Percentiles rank a stretch among this genome's conserved stretches.
phyloP scores from a whole-genome alignment of 1,140 invertebrate species.

The Drosophila rufa region DNA sequence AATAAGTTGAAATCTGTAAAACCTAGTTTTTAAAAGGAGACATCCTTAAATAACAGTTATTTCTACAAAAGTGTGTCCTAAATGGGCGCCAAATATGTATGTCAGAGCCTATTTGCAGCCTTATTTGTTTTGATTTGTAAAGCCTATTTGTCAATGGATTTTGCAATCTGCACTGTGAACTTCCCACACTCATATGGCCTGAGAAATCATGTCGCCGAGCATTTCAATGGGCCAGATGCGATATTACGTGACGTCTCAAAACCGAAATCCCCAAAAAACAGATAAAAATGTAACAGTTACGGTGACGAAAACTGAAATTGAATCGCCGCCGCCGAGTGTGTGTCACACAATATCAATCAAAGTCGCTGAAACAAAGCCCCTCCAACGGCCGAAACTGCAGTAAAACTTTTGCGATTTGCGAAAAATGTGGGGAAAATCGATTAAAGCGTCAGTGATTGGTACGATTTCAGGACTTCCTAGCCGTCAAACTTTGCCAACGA shows the following conservation, averaged over 20 bases:
- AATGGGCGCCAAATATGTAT: background rate
- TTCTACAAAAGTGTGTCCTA: too few relatives aligned
- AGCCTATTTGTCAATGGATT: conserved; percentile 33
- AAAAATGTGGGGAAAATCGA: conserved; percentile 75
- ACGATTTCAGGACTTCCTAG: conserved; percentile 56
- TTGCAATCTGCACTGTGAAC: conserved; percentile 45
- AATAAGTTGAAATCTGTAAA: too few relatives aligned
- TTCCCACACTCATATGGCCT: conserved; percentile 36
- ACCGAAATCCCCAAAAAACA: conserved; percentile 10
- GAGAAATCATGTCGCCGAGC: conserved; percentile 54
- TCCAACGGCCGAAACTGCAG: conserved; percentile 36
- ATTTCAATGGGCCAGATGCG: conserved; percentile 55
- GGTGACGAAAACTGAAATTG: conserved; percentile 56
- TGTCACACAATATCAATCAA: conserved; percentile 76
- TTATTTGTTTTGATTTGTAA: conserved; percentile 12
- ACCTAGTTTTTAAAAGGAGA: too few relatives aligned
- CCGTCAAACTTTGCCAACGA: conserved; percentile 35
- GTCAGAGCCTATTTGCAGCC: background rate
- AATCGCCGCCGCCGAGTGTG: conserved; percentile 31
- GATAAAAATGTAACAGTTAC: conserved; percentile 12
- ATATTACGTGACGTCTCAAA: conserved; percentile 64
- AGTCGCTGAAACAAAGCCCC: conserved; percentile 42
- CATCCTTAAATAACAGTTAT: too few relatives aligned
- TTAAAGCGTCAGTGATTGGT: conserved; percentile 59
- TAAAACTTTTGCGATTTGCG: conserved; percentile 52